A percentile compares a stretch with the other conserved stretches of the same genome.
phyloP scores from a whole-genome alignment of 2,797 vertebrate species.

The Xenops minutus region DNA sequence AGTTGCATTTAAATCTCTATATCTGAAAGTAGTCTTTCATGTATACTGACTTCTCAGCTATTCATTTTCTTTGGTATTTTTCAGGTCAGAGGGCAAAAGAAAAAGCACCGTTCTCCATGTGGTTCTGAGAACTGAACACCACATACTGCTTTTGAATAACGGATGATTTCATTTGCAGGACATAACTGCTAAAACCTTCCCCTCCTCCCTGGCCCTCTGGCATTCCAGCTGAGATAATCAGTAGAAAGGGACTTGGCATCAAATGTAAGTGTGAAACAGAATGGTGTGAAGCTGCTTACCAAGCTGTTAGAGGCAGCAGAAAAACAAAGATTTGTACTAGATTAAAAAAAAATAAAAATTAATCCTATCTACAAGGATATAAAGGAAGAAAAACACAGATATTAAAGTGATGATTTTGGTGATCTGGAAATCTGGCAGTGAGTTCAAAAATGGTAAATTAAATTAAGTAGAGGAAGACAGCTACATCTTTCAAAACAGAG shows the following conservation, averaged over 20 bases:
- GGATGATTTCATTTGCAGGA: constrained; percentile 49
- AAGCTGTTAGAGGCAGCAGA: constrained; percentile 41
- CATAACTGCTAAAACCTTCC: constrained; percentile 26
- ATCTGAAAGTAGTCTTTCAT: not conserved
- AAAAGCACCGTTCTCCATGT: not conserved
- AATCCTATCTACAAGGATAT: constrained; percentile 6
- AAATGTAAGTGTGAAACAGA: constrained; percentile 64
- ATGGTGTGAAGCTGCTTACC: constrained; percentile 47
- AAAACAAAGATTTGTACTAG: constrained; percentile 16
- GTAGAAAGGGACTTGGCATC: constrained; percentile 57
- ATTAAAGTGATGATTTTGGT: constrained; percentile 28
- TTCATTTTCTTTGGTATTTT: constrained; percentile 38
- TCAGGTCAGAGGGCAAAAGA: constrained; percentile 19
- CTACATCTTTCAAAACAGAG: constrained; percentile 35
- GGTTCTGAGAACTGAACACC: constrained; percentile 1
- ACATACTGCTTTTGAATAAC: constrained; percentile 47
- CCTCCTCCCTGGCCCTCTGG: not conserved
- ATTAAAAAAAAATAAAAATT: not conserved
- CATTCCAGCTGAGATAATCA: constrained; percentile 72
- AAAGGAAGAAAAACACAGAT: constrained; percentile 47
- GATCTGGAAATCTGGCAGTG: constrained; percentile 19
- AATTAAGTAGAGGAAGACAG: constrained; percentile 39
- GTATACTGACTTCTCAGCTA: not conserved
- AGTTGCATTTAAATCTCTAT: not conserved
- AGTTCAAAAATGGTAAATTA: constrained; percentile 54